Base-by-base conservation (phyloP, 2,113 vertebrate species). In the Lophotis ruficrista region DNA sequence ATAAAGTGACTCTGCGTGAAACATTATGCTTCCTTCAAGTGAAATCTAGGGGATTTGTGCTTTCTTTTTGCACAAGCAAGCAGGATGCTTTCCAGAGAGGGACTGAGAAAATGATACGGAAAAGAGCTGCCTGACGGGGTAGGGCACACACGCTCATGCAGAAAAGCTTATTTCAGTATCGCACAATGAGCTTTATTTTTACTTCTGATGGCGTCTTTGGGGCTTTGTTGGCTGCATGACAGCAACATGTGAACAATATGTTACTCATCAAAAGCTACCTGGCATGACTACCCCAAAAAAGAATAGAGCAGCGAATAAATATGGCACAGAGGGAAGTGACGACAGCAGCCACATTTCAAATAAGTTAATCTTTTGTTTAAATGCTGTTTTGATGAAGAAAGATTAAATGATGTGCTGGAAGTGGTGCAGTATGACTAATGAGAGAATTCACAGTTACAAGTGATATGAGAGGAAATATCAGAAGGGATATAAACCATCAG, bases 221-320 rank as follows among this genome's bases (percentile, higher is more conserved):
- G 60, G 43, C 70, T 97, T 91, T 87, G 31, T 53, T 94, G 70
- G 82, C 92, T 93, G 61, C 21, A 33, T 61, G 75, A 80, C 56
- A 90, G 68, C 43, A 93, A 72, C 50, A 80, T 37, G 35, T 4
- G 23, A 94, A 53, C 56, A 60, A 81, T 64, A 25, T 68, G 71
- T 89, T 91, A 89, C 71, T 96, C 68, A 91, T 92, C 93, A 69
- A 95, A 94, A 88, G 41, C 60, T 95, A 97, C 93, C 86, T 96
- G 95, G 90, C 89, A 95, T 0, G 1, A 79, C 54, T 70, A 48
- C 11, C 61, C 89, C 31, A 54, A 69, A 89, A 95, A 77, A 82
- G 53, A 68, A 66, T 13, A 89, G 47, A 77, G 35, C 68, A 76
- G 45, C 0, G 4, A 90, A 93, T 84, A 95, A 94, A 92, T 64